Evolutionary conservation across 2,113 vertebrate genomes (phyloP).

Genomic region (Symphodus melops): DNA sequence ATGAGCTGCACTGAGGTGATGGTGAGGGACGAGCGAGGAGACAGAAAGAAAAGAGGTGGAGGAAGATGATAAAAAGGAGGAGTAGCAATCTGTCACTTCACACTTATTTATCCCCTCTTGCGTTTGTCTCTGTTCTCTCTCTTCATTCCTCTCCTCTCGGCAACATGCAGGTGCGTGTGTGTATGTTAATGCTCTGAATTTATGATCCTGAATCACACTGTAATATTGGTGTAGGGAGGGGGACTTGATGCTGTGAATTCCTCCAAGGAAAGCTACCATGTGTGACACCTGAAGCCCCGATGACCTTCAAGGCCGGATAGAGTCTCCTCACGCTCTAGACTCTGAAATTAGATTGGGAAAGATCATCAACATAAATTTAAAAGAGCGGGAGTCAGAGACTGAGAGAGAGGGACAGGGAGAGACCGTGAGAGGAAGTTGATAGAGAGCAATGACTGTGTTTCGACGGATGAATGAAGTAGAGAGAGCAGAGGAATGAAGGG

Average conservation of each 20-base stretch:
- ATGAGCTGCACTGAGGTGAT: conserved; percentile 56
- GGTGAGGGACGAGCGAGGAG: conserved; percentile 49
- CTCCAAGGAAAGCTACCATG: conserved; percentile 39
- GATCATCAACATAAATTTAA: conserved; percentile 77
- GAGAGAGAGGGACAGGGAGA: background rate
- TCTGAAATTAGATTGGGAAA: conserved; percentile 71
- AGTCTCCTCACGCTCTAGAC: conserved; percentile 47
- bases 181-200: conserved; percentile 36
- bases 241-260: conserved; percentile 12
- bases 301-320: conserved; percentile 75
- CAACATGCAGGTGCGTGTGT: conserved; percentile 28
- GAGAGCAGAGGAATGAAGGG: conserved; percentile 48
- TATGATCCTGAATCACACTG: conserved; percentile 9
- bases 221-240: background rate
- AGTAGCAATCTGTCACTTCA: conserved; percentile 67
- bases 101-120: conserved; percentile 68
- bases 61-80: conserved; percentile 67
- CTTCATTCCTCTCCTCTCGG: conserved; percentile 31
- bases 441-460: conserved; percentile 50
- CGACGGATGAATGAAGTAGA: conserved; percentile 50
- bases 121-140: conserved; percentile 38
- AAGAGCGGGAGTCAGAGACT: conserved; percentile 51
- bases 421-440: conserved; percentile 38
- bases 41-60: conserved; percentile 54
- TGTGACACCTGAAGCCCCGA: conserved; percentile 62